These are phyloP conservation scores for Acanthococcus lagerstroemiae DNA, from an alignment of 2,888 invertebrate genomes.

Conservation along the genomic window DNA sequence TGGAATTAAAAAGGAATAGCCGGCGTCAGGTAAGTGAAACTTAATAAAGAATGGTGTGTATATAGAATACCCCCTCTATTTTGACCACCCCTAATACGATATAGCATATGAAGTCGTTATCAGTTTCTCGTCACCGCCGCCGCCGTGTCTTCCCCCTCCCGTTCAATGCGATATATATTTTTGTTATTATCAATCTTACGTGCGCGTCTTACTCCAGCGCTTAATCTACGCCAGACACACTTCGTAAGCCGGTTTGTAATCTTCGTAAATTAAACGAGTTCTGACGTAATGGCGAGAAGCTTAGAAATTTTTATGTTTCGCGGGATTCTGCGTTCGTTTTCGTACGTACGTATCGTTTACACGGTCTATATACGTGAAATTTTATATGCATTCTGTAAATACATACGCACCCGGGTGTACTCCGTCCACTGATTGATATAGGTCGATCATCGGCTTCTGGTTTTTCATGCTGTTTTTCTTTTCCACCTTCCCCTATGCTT, in stretches of 20 bases:
- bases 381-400: too few relatives aligned
- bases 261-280: conserved; percentile 2
- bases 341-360: too few relatives aligned
- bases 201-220: background rate
- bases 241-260: background rate
- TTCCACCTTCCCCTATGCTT: too few relatives aligned
- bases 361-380: too few relatives aligned
- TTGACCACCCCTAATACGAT: conserved; percentile 20
- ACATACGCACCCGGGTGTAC: too few relatives aligned
- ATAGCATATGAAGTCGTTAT: conserved; percentile 13
- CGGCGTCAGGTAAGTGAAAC: conserved; percentile 27
- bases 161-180: background rate
- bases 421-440: too few relatives aligned
- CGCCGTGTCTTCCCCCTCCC: conserved; percentile 15
- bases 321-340: background rate
- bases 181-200: background rate
- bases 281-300: conserved; percentile 11
- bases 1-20: conserved; percentile 11
- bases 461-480: too few relatives aligned
- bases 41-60: conserved; percentile 1
- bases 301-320: background rate
- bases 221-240: background rate
- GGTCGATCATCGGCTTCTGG: too few relatives aligned
- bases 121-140: conserved; percentile 5
- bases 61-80: conserved; percentile 22